Percentiles rank a stretch among this genome's conserved stretches.
phyloP scores from a whole-genome alignment of 2,797 vertebrate species.

The Enteromius trimaculatus region DNA sequence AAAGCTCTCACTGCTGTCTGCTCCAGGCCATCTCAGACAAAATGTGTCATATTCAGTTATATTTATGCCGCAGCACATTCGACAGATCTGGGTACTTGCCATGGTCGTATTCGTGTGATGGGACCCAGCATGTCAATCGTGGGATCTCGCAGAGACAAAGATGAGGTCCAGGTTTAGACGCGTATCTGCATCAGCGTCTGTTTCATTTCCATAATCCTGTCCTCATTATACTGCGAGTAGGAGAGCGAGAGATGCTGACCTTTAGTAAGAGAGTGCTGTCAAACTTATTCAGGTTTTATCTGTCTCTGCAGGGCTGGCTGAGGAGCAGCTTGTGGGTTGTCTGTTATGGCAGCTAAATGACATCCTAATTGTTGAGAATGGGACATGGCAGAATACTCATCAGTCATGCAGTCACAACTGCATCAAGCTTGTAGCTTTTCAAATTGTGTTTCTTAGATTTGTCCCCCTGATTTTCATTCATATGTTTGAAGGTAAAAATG shows the following conservation, averaged over 20 bases:
- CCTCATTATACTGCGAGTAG: constrained; percentile 69
- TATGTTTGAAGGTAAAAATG: not conserved
- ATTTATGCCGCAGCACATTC: constrained; percentile 65
- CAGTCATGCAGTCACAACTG: constrained; percentile 47
- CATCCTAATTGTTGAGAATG: constrained; percentile 63
- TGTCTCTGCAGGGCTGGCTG: constrained; percentile 54
- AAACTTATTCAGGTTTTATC: constrained; percentile 74
- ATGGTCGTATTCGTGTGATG: constrained; percentile 68
- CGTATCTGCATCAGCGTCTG: constrained; percentile 75
- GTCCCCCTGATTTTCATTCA: constrained; percentile 28
- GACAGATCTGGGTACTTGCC: constrained; percentile 58
- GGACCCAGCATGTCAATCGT: constrained; percentile 72
- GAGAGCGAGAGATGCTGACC: constrained; percentile 64
- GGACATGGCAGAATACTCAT: constrained; percentile 60
- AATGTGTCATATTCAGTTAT: constrained; percentile 48
- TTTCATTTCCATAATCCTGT: constrained; percentile 79
- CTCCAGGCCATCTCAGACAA: constrained; percentile 35
- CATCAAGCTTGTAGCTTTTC: constrained; percentile 42
- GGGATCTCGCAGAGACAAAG: constrained; percentile 75
- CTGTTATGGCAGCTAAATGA: constrained; percentile 57
- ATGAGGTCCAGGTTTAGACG: constrained; percentile 76
- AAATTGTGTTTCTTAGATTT: constrained; percentile 53
- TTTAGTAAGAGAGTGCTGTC: constrained; percentile 70
- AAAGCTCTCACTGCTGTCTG: constrained; percentile 8
- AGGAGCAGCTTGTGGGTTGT: constrained; percentile 60